phyloP scores from a whole-genome alignment of 2,888 invertebrate genomes.

The Zeuzera pyrina region DNA sequence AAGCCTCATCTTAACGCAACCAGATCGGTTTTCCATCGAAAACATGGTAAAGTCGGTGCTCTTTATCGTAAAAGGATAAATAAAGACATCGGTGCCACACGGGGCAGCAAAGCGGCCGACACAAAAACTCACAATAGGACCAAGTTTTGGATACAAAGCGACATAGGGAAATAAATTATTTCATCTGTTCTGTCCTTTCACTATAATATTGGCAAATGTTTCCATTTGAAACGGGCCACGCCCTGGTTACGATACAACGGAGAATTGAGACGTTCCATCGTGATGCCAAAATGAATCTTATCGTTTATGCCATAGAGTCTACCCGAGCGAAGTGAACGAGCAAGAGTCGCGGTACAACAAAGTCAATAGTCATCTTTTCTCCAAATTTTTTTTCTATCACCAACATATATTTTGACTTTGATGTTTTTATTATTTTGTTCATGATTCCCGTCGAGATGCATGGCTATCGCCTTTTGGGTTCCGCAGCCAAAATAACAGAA shows the following conservation, averaged over 20 bases:
- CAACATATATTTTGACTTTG: slow-evolving; percentile 72
- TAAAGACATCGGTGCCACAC: slow-evolving; percentile 61
- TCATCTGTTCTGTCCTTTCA: slow-evolving; percentile 70
- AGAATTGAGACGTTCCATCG: slow-evolving; percentile 18
- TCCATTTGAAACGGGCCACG: slow-evolving; percentile 68
- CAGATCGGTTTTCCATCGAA: too few species aligned
- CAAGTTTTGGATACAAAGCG: slow-evolving; percentile 68
- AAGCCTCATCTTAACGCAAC: too few species aligned
- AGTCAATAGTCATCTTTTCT: slow-evolving; percentile 62
- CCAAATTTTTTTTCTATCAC: slow-evolving; percentile 50
- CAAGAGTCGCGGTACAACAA: slow-evolving; percentile 55
- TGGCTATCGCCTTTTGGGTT: slow-evolving; percentile 52
- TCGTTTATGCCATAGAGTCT: background rate
- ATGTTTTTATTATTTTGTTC: slow-evolving; percentile 73
- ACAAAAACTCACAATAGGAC: slow-evolving; percentile 61
- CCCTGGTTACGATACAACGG: slow-evolving; percentile 44
- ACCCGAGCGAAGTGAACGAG: slow-evolving; percentile 13
- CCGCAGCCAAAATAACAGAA: too few species aligned
- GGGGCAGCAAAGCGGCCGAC: slow-evolving; percentile 54
- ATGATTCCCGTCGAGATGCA: slow-evolving; percentile 51
- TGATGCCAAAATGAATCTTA: background rate
- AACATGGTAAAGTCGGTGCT: slow-evolving; percentile 37
- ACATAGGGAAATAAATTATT: slow-evolving; percentile 71
- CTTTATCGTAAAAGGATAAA: slow-evolving; percentile 58
- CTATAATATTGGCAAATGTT: slow-evolving; percentile 73